Evolutionary conservation across 2,888 invertebrate genomes (phyloP), one percentile per base, ranked within the genome.

Genomic region (Lepidochitona cinerea): DNA sequence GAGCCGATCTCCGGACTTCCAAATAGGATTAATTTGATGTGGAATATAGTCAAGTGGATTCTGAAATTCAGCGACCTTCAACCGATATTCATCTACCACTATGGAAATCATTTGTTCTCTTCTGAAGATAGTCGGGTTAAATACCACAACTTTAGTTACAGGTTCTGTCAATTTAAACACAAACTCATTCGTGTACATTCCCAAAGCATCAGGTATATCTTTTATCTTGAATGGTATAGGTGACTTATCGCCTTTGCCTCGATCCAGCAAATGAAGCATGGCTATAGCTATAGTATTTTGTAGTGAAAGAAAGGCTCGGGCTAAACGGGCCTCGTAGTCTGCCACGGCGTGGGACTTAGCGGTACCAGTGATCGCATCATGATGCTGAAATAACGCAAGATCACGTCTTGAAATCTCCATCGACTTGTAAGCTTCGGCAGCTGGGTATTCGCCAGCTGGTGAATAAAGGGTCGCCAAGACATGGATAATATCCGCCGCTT

Each of bases 301-400:
- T 18, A 37, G 18, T 4, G 29, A 2, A n/a, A 4, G 32, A 37
- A 68, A 68, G n/a, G 68, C 68, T 2, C 29, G 1, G 26, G 23
- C 36, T 1, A 83, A 73, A n/a, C 77, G 49, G n/a, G 26, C 9
- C 53, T 78, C 76, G 65, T 97, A 98, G 89, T 98, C 98, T 74
- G 95, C 94, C 96, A 97, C 97, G 0, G 98, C 98, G 78, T 93
- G 94, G 0, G 95, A 93, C 87, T 96, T 96, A 0, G 96, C 96
- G 0, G 97, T 98, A 7, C 98, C 98, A 0, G 98, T 98, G 72
- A 97, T 97, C 9, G 97, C 98, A 87, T 98, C 98, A 90, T 98
- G 98, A 89, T 98, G 98, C 90, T 98, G 98, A 88, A 98, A 98
- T 9, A 98, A 92, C 0, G 95, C 97, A 76, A 98, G 92, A 90